Base-by-base conservation (phyloP, 2,113 vertebrate species). In the Bos javanicus region DNA sequence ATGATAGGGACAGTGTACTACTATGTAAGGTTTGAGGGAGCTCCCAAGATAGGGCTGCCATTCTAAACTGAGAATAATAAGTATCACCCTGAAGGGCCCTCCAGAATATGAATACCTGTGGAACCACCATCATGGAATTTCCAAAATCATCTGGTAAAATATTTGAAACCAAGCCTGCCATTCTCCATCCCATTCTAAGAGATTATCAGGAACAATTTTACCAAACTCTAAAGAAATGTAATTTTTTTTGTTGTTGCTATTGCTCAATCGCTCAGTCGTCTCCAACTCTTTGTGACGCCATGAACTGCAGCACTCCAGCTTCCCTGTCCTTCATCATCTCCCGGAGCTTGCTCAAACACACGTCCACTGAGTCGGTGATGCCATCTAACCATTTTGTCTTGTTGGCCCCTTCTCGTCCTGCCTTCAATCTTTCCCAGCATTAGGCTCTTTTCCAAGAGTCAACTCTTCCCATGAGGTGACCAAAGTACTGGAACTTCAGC, bases 71-170 rank as follows among this genome's bases (percentile, higher is more conserved):
- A 59, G 25, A n/a, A 52, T 3, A 3, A 7, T 16, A 16, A 67
- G 8, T 30, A 52, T 43, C 7, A 64, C 6, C 14, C 26, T 8
- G 12, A 13, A 56, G 10, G 13, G 3, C 14, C 36, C 3, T 28
- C 15, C 2, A 30, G 39, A 91, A 26, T 28, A 43, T 13, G 11
- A 36, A 4, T 5, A 39, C 39, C n/a, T 36, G 0, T 25, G 6
- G 2, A 85, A 26, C 0, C 13, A 7, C 28, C 7, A 46, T 11
- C 8, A 8, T 1, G 60, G 19, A 60, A 50, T 5, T 12, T 57
- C 7, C 1, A 54, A 13, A 17, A 86, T 7, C 3, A 30, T 16
- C 23, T 80, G 21, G 3, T 3, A 3, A 87, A 92, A 43, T 84
- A 93, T 16, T 39, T 56, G 9, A 10, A 54, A 59, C 6, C 15